Base-by-base conservation (phyloP, 2,888 invertebrate species). In the Unio pictorum region DNA sequence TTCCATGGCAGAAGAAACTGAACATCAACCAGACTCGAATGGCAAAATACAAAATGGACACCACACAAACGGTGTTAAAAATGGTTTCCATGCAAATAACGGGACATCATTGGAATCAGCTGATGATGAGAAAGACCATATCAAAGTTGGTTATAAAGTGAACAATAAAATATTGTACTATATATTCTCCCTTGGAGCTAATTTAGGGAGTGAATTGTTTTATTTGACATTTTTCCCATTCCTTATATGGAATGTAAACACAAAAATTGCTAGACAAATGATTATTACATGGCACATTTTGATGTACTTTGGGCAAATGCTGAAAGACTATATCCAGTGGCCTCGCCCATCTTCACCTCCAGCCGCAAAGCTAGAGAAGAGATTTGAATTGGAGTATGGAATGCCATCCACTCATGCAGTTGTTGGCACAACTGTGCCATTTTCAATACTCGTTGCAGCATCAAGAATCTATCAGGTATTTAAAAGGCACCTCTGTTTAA, bases 391-490 rank as follows among this genome's bases (percentile, higher is more conserved):
- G 81, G 97, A 97, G 88, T 97, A 96, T 91, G 97, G 97, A 20
- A 96, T 97, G 95, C 97, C 97, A 2, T 97, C 96, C 1, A 97
- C 97, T 1, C 97, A 97, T 90, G 96, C 96, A 11, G 96, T 96
- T 95, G 95, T 96, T 58, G 95, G 95, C 1, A 93, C 95, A 23
- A 94, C 95, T 1, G 95, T 97, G 83, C 97, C 97, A 58, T 95
- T 96, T 89, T 94, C 95, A 0, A 93, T 96, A 66, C 90, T 96
- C 68, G 91, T 95, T 69, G 95, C 81, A 23, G 78, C 81, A 59
- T 68, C 72, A 54, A 78, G 73, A 61, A 72, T 79, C 68, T 86
- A 84, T 76, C 80, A 86, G 84, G 86, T 86, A 76, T 61, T 26
- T 15, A 3, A 45, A 15, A 45, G 0, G 0, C 63, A 58, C 45